Evolutionary conservation across 2,113 vertebrate genomes (phyloP), one percentile per base, ranked within the genome.

Genomic region (Zosterops borbonicus): DNA sequence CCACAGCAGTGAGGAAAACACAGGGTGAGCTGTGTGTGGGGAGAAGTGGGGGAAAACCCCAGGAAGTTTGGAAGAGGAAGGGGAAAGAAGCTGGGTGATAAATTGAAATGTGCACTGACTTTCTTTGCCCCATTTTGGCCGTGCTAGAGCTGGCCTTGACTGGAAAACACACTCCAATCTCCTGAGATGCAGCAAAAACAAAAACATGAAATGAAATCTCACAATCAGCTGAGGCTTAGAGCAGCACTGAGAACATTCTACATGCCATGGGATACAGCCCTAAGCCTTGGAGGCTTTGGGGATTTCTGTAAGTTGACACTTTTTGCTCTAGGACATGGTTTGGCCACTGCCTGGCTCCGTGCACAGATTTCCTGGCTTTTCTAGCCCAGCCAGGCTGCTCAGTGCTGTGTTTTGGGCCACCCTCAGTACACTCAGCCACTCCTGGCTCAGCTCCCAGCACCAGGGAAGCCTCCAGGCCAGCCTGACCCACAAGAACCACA

Each of bases 381-480:
- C 42, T 0, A 39, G 60, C 44, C 65, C 81, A 37, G 49, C 2
- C 4, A 28, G 52, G 69, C 27, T 31, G 46, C 74, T 71, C 44
- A 60, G 31, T 2, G 4, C 59, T 0, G 5, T 3, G 27, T 22
- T 93, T 58, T 0, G 6, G 74, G 71, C 28, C 14, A 8, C 50
- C 25, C n/a, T 39, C 0, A 1, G 33, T 1, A 23, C 27, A 4
- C 46, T 13, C 46, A n/a, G 31, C 19, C 7, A 11, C 19, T 0
- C 0, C 68, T 18, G 21, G 16, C 59, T 65, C 55, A 42, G 35
- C 29, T 21, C 21, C 44, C 53, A 11, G 56, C 78, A 22, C 9
- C 3, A 12, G 17, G 55, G 44, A 49, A 46, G 18, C 37, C 67
- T 4, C 17, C 5, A 3, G 39, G 70, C 29, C 88, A 87, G 39